A percentile compares a stretch with the other conserved stretches of the same genome.
Conservation (phyloP, 2,888 invertebrate species). For the Bugula neritina region DNA sequence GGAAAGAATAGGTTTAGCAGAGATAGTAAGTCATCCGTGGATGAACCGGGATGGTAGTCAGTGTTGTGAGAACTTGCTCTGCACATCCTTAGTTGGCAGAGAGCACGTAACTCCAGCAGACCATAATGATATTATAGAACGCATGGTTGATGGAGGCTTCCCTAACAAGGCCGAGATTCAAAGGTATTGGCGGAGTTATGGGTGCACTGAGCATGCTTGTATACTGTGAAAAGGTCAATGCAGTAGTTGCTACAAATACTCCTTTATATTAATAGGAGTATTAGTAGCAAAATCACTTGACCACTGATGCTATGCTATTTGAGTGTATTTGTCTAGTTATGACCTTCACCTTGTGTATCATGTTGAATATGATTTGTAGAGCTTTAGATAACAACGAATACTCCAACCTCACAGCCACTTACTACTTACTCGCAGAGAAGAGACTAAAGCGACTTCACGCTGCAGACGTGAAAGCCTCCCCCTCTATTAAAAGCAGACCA, state of each 20-base stretch:
- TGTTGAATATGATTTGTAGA: conserved; percentile 56
- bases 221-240: too few species aligned
- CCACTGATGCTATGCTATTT: too few species aligned
- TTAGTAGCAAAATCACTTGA: too few species aligned
- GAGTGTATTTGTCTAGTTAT: too few species aligned
- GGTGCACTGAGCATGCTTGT: too few species aligned
- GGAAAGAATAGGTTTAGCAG: conserved; percentile 76
- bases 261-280: too few species aligned
- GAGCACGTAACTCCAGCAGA: conserved; percentile 87
- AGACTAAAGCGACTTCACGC: conserved; percentile 60
- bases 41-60: conserved; percentile 42
- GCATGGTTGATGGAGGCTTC: conserved; percentile 92
- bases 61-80: conserved; percentile 61
- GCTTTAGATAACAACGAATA: conserved; percentile 91
- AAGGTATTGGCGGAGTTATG: too few species aligned
- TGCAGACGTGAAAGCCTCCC: conserved; percentile 7
- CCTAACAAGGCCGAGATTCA: conserved; percentile 88
- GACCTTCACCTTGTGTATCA: too few species aligned
- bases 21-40: conserved; percentile 84
- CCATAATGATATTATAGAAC: conserved; percentile 81
- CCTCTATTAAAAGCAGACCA: not conserved
- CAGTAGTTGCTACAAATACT: too few species aligned
- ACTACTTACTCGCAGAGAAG: conserved; percentile 89
- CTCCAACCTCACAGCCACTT: conserved; percentile 96
- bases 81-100: conserved; percentile 69